Percentiles rank a stretch among this genome's conserved stretches.
phyloP scores from a whole-genome alignment of 1,140 invertebrate genomes.

The Chionoecetes opilio region DNA sequence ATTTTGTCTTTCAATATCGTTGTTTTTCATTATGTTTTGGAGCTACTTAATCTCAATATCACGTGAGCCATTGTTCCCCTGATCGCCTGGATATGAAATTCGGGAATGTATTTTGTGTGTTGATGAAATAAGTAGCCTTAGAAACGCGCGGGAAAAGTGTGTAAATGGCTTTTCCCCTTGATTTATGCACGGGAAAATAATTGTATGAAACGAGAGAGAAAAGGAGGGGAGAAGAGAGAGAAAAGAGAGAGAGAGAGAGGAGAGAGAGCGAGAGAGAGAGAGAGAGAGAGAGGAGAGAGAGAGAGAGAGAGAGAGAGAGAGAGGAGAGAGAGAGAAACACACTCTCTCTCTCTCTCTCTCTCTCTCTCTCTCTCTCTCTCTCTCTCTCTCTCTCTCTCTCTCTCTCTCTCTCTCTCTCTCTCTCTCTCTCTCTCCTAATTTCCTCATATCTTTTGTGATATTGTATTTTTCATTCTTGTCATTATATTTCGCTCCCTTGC shows the following conservation, averaged over 20 bases:
- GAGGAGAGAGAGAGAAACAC: background rate
- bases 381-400: no score
- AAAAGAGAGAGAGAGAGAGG: background rate
- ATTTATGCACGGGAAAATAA: background rate
- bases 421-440: no score
- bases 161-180: background rate
- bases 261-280: constrained; percentile 8
- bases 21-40: background rate
- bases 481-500: no score
- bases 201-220: background rate
- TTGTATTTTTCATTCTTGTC: no score
- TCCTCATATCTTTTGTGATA: no score
- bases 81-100: background rate
- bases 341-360: no score
- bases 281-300: background rate
- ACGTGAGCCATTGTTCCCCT: background rate
- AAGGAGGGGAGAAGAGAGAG: no score
- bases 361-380: no score
- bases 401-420: no score
- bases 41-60: background rate
- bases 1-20: background rate
- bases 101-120: background rate
- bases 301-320: background rate
- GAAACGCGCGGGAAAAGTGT: background rate
- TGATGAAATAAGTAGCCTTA: constrained; percentile 17